Percentiles rank a stretch among this genome's conserved stretches.
These are phyloP conservation scores for Tachina fera DNA, from an alignment of 2,888 invertebrate genomes.

Conservation along the genomic window DNA sequence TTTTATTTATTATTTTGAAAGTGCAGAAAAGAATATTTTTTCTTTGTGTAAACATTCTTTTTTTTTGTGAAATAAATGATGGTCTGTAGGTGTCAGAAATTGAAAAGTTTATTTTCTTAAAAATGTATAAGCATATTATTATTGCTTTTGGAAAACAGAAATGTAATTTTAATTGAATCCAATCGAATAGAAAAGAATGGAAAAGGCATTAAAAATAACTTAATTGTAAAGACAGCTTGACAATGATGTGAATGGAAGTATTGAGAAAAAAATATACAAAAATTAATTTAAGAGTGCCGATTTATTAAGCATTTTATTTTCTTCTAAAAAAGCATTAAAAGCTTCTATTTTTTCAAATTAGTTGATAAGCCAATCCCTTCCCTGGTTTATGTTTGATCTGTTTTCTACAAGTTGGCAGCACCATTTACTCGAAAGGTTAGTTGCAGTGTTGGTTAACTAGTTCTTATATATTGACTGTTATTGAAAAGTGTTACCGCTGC, in stretches of 20 bases:
- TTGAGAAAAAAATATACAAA: background rate
- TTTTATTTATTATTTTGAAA: background rate
- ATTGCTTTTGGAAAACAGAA: slow-evolving; percentile 8
- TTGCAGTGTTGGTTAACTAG: background rate
- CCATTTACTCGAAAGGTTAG: background rate
- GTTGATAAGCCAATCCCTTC: too few relatives aligned
- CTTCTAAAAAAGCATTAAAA: too few relatives aligned
- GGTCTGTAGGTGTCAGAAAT: slow-evolving; percentile 30
- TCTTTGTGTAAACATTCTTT: background rate
- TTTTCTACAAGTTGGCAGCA: background rate
- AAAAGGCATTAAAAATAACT: background rate
- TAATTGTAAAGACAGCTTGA: background rate
- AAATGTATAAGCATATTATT: background rate
- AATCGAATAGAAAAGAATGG: background rate
- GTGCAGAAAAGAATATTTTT: background rate
- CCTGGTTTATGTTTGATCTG: background rate
- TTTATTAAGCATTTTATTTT: too few relatives aligned
- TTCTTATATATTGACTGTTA: background rate
- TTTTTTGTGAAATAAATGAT: slow-evolving; percentile 2
- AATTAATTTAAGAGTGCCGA: too few relatives aligned
- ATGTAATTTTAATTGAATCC: background rate
- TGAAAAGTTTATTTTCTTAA: slow-evolving; percentile 32
- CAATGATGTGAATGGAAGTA: background rate
- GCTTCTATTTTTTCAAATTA: too few relatives aligned
- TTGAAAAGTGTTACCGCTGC: background rate